Percentiles rank a stretch among this genome's conserved stretches.
Evolutionary conservation across 2,888 invertebrate genomes (phyloP).

Genomic region (Callinectes sapidus): DNA sequence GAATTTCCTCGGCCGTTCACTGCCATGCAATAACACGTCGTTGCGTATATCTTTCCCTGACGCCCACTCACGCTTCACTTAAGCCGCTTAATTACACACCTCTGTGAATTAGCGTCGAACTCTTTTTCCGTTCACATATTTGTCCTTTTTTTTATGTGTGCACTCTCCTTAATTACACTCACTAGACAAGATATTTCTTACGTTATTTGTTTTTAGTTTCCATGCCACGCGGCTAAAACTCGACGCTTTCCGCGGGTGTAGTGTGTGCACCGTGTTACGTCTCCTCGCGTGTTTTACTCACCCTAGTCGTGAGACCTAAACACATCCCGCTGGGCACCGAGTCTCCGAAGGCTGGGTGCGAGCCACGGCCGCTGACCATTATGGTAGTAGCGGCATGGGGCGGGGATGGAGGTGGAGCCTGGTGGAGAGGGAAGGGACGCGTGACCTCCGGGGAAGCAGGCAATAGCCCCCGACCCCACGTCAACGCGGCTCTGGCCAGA

Average conservation of each 20-base stretch:
- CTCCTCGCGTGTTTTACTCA: not conserved
- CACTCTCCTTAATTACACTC: not conserved
- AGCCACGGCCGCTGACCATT: constrained; percentile 4
- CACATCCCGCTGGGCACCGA: not conserved
- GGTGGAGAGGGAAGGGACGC: constrained; percentile 10
- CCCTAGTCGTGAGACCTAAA: not conserved
- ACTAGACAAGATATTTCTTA: constrained; percentile 4
- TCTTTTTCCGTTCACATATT: not conserved
- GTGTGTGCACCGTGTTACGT: constrained; percentile 29
- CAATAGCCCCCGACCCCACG: constrained; percentile 24
- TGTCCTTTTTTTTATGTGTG: not conserved
- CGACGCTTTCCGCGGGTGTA: not conserved
- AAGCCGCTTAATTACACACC: constrained; percentile 30
- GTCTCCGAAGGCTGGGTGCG: not conserved
- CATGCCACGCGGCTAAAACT: not conserved
- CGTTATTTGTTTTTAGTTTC: not conserved
- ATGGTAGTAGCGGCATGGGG: constrained; percentile 33
- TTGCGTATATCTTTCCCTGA: not conserved
- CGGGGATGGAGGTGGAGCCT: not conserved
- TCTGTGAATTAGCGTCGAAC: not conserved
- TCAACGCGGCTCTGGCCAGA: constrained; percentile 12
- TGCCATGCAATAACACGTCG: not conserved
- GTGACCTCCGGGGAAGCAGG: constrained; percentile 24
- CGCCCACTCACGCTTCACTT: constrained; percentile 12
- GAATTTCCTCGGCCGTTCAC: not conserved